phyloP scores from a whole-genome alignment of 1,140 invertebrate species.

The Polypedilum pembai region DNA sequence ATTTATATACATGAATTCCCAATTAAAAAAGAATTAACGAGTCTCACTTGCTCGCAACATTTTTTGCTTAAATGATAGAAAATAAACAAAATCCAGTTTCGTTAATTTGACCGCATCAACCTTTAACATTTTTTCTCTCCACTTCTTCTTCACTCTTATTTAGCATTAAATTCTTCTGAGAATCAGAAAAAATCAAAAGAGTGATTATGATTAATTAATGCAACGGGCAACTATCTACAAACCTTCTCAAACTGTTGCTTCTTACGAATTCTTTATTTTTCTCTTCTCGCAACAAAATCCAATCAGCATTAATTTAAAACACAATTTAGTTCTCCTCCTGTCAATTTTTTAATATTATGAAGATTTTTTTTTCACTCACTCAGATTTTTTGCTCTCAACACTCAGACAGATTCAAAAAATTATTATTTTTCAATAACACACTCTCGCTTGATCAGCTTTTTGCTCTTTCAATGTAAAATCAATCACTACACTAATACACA shows the following conservation, averaged over 20 bases:
- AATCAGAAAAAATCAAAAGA: too few relatives aligned
- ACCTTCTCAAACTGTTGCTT: background rate
- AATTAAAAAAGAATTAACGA: too few relatives aligned
- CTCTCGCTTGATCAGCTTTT: constrained; percentile 2
- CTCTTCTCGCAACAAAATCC: background rate
- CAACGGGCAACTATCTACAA: background rate
- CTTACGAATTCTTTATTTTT: background rate
- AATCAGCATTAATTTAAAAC: constrained; percentile 5
- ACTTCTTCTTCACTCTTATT: background rate
- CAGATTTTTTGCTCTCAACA: background rate
- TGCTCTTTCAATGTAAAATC: background rate
- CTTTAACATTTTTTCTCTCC: constrained; percentile 1
- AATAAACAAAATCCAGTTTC: background rate
- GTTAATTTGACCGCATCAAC: constrained; percentile 1
- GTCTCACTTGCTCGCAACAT: too few relatives aligned
- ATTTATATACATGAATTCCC: too few relatives aligned
- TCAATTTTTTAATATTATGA: too few relatives aligned
- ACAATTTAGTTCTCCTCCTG: too few relatives aligned
- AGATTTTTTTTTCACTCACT: too few relatives aligned
- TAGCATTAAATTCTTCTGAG: too few relatives aligned
- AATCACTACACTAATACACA: constrained; percentile 5
- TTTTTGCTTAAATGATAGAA: background rate
- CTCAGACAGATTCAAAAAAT: background rate
- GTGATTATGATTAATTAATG: too few relatives aligned
- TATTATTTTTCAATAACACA: background rate